Conservation (phyloP, 2,888 invertebrate species). For the Drosophila limbata region DNA sequence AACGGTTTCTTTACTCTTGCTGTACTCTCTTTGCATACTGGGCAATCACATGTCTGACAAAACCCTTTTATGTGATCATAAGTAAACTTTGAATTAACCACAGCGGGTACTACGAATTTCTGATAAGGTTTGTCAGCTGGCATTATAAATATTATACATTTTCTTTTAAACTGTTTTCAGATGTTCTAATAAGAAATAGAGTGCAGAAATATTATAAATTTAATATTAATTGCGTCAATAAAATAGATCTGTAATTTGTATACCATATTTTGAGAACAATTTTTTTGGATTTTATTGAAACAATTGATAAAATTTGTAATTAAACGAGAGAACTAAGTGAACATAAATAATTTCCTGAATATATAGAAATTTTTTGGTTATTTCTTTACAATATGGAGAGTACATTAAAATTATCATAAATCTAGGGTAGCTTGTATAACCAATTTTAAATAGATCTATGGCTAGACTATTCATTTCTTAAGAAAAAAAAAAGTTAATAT, state of each 20-base stretch:
- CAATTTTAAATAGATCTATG: not conserved
- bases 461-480: not conserved
- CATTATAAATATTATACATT: not conserved
- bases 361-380: too few species aligned
- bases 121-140: not conserved
- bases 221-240: too few species aligned
- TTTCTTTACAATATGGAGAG: too few species aligned
- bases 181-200: not conserved
- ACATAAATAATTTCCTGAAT: not conserved
- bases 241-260: not conserved
- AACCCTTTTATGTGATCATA: slow-evolving; percentile 58
- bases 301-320: not conserved
- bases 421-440: not conserved
- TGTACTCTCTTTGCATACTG: slow-evolving; percentile 50
- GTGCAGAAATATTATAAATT: too few species aligned
- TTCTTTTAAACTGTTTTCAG: not conserved
- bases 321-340: not conserved
- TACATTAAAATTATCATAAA: not conserved
- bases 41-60: slow-evolving; percentile 60
- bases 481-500: too few species aligned
- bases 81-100: slow-evolving; percentile 22
- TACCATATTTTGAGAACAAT: not conserved
- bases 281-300: not conserved
- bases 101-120: not conserved
- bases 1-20: slow-evolving; percentile 38